These are phyloP conservation scores for Ethmia dodecea DNA, from an alignment of 2,888 invertebrate genomes.

Conservation along the genomic window DNA sequence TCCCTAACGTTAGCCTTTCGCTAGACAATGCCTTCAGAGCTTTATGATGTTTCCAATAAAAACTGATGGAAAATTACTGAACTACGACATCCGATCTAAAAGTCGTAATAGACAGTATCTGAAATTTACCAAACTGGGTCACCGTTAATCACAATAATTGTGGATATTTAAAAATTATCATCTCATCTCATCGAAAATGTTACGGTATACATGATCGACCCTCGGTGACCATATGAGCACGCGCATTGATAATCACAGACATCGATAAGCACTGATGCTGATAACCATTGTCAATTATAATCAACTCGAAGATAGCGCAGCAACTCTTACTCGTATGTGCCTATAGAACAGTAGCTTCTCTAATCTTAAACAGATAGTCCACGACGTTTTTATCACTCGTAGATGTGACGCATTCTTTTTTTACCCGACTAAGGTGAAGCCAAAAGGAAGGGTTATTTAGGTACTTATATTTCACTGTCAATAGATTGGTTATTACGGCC, in stretches of 20 bases:
- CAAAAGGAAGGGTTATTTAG: no score
- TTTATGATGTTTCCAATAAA: no score
- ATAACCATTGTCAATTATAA: no score
- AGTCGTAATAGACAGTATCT: background rate
- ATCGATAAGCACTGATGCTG: no score
- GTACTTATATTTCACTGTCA: no score
- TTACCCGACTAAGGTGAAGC: no score
- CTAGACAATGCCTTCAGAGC: no score
- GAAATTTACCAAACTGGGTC: conserved; percentile 37
- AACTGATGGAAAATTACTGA: background rate
- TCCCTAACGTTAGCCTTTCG: no score
- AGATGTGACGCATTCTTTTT: no score
- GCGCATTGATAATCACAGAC: conserved; percentile 38
- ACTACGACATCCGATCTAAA: no score
- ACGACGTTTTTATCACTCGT: conserved; percentile 47
- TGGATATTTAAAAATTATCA: conserved; percentile 31
- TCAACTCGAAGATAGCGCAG: conserved; percentile 50
- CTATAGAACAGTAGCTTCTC: conserved; percentile 26
- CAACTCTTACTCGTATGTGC: conserved; percentile 33
- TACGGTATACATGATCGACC: conserved; percentile 38
- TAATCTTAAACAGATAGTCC: conserved; percentile 47
- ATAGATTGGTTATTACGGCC: no score
- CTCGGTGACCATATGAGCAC: conserved; percentile 40
- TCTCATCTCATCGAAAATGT: no score
- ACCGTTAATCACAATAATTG: conserved; percentile 35